Evolutionary conservation across 1,140 invertebrate genomes (phyloP), one percentile per base, ranked within the genome.

Genomic region (Drosophila repleta): DNA sequence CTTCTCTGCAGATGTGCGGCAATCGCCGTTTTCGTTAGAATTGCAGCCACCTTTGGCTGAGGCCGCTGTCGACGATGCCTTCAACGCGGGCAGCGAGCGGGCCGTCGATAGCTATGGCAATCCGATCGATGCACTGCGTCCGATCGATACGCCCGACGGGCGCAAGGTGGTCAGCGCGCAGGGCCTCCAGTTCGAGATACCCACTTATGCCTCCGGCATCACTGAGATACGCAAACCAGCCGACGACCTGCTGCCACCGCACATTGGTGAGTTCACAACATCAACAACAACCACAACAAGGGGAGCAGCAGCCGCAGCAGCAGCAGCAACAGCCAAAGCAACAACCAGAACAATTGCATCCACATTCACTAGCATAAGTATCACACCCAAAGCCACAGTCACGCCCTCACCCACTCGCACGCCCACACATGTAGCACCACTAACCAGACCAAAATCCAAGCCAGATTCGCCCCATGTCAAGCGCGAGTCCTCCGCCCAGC

Each of bases 181-280:
- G 76, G 90, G 90, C 43, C 57, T 91, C 29, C 88, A 91, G 71
- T 91, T 91, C 48, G 90, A 91, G 88, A 91, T 91, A 71, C 90
- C 90, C 26, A 91, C 65, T 20, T 91, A 91, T 76, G 90, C 90
- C 13, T 91, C 90, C 48, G 90, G 90, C 67, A 91, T 91, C 51
- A 91, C 90, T 35, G 90, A 91, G 68, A 90, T 91, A 62, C 76
- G 81, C 37, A 76, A 90, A 57, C 90, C 90, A 6, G 62, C 81
- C 49, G 79, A 91, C 17, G 88, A 90, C 71, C 64, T 91, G 70
- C 76, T 91, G 76, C 90, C 90, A 61, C 90, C 90, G 75, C 90
- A 91, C 53, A 89, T 91, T 91, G 90, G 90, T 91, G 90, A 91
- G 90, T 91, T 91, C 39, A 79, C 61, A 76, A 69, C 63, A 58